Evolutionary conservation across 37 sponge, comb jelly and placozoan species (phyloP), one percentile per base, ranked within the genome.

Genomic region (Aphrocallistes beatrix): DNA sequence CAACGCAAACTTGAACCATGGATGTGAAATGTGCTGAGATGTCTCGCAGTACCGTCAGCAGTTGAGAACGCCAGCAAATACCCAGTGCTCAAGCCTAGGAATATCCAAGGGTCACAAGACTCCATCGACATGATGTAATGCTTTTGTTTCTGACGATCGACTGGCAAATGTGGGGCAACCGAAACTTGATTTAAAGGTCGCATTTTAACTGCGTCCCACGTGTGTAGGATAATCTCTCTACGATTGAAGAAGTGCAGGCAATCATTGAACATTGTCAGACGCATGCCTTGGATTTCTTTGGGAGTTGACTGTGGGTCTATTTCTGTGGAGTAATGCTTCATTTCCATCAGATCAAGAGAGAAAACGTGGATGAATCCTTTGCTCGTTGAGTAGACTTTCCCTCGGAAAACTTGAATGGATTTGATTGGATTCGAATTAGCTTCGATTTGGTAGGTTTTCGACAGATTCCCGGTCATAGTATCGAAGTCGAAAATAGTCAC

Each of bases 61-160:
- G 75, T 60, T 25, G 75, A 60, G 34, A 19, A 60, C 21, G n/a
- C 21, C 10, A 25, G n/a, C 3, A 60, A 19, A 60, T 60, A 60
- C 8, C 75, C 75, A 25, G 75, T 60, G n/a, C 75, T 60, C n/a
- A 60, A 60, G 75, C 75, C 75, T 28, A 60, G 75, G 75, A 60
- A 60, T 28, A 60, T 8, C 75, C 75, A 60, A 8, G 75, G 75
- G 21, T 60, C 75, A 28, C 75, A 60, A 6, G 75, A 60, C 34
- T 60, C 75, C 28, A 60, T 60, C 21, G 75, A 60, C 75, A 60
- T 60, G 10, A 60, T 60, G 34, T 60, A 60, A 60, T 60, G 75
- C 21, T 60, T 60, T 60, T 60, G 75, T 60, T 13, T 60, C 21
- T 60, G 75, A 8, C 75, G 10, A 60, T 60, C 75, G 8, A 19